Conservation (phyloP, 2,113 vertebrate genomes). For the Chaetodon auriga region DNA sequence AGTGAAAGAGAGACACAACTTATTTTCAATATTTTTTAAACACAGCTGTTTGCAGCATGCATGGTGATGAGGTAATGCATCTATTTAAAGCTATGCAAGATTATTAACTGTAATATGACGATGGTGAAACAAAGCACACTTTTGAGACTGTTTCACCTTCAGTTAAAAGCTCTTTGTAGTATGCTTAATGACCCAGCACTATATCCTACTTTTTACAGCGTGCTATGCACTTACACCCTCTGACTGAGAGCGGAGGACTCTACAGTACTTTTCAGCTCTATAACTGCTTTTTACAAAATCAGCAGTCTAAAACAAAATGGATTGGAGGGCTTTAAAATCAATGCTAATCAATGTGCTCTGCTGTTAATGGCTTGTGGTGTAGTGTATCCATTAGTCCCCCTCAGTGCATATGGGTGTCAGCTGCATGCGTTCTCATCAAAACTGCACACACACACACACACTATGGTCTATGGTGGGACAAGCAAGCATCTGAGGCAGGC, state of each 20-base stretch:
- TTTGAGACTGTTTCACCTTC: no score
- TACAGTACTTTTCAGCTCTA: background rate
- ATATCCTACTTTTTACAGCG: background rate
- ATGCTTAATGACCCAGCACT: slow-evolving; percentile 9
- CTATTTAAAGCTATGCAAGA: no score
- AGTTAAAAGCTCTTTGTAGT: no score
- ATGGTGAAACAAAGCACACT: no score
- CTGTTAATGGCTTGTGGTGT: slow-evolving; percentile 66
- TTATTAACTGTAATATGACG: no score
- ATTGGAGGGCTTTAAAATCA: slow-evolving; percentile 66
- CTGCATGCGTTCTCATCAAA: slow-evolving; percentile 65
- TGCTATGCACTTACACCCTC: background rate
- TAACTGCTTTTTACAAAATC: slow-evolving; percentile 21
- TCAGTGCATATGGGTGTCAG: slow-evolving; percentile 68
- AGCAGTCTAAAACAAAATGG: slow-evolving; percentile 28
- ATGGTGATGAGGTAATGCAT: no score
- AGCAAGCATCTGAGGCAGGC: slow-evolving; percentile 13
- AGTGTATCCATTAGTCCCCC: slow-evolving; percentile 67
- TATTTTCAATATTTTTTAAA: no score
- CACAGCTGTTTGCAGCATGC: no score
- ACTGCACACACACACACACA: slow-evolving; percentile 22
- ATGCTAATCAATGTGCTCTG: slow-evolving; percentile 65
- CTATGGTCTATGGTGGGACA: background rate
- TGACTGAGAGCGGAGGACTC: background rate
- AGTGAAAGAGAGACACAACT: no score